Base-by-base conservation (phyloP, 2,113 vertebrate genomes). In the Machaerirhynchus nigripectus region DNA sequence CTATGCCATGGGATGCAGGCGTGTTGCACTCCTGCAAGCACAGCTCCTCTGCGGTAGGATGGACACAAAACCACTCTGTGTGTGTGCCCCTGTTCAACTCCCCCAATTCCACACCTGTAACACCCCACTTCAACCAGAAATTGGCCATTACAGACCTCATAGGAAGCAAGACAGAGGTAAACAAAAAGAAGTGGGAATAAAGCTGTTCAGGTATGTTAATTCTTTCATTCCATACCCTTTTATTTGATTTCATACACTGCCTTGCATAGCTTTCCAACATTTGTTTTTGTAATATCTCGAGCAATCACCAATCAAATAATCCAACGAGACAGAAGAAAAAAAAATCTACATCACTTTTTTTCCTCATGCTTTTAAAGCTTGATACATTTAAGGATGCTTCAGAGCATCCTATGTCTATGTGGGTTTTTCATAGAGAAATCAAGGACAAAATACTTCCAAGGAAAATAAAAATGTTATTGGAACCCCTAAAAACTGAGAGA, bases 391-490 rank as follows among this genome's bases (percentile, higher is more conserved):
- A 84, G 71, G 56, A 84, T 60, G 47, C 33, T 88, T 69, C 70
- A n/a, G 59, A 88, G 56, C 79, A 90, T 63, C 49, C 79, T 33
- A 40, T 59, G 64, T 35, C 68, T 90, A 59, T 59, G 92, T 73
- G 73, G 31, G 83, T 61, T 95, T 90, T 92, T 75, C 88, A 84
- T 17, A 77, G 53, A 84, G 47, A 90, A 90, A 90, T 35, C 7
- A 22, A 77, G 67, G 68, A 86, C 37, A 67, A 87, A 87, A 84
- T 50, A 80, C 73, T 87, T 89, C 13, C 52, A 30, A 90, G 53
- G 37, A 92, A 97, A 83, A 96, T 23, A 90, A 90, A 95, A 90
- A 67, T 15, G 15, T 28, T 37, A 68, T 44, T 84, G 52, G 88
- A 95, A 71, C 63, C 76, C 76, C 89, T 60, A 44, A 93, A 78